Percentiles rank a stretch among this genome's conserved stretches.
These are phyloP conservation scores for Ifrita kowaldi DNA, from an alignment of 2,113 vertebrate genomes.

Conservation along the genomic window DNA sequence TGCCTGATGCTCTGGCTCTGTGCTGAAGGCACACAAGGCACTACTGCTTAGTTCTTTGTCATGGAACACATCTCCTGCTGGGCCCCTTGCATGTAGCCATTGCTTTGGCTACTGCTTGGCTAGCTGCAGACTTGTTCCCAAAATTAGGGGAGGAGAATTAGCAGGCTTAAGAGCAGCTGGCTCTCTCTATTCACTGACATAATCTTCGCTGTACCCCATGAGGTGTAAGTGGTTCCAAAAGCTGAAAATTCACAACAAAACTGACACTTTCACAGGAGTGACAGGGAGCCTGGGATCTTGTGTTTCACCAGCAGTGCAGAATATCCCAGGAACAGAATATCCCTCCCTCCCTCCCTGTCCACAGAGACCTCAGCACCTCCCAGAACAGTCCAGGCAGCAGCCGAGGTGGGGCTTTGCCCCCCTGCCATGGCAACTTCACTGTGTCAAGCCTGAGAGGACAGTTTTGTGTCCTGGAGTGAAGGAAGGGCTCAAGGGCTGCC, in stretches of 20 bases:
- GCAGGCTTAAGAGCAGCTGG: not conserved
- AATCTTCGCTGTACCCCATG: not conserved
- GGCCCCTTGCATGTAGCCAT: not conserved
- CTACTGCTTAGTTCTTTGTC: not conserved
- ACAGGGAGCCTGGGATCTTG: not conserved
- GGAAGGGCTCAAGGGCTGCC: not conserved
- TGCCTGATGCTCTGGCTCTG: not conserved
- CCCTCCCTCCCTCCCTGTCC: not conserved
- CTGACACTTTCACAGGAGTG: not conserved
- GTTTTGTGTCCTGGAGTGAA: not conserved
- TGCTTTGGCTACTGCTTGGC: not conserved
- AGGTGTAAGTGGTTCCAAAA: not conserved
- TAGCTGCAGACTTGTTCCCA: not conserved
- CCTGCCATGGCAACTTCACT: not conserved
- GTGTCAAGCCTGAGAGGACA: not conserved
- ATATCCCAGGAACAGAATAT: not conserved
- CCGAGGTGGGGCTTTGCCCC: not conserved
- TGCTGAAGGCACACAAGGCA: not conserved
- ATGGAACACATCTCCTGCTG: not conserved
- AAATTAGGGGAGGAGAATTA: not conserved
- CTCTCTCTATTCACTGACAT: not conserved
- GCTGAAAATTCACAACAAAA: not conserved
- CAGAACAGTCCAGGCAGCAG: not conserved
- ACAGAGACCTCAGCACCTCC: fast-evolving
- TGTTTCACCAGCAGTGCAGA: not conserved